A percentile compares a stretch with the other conserved stretches of the same genome.
Conservation (phyloP, 2,797 vertebrate genomes). For the Ctenopoma multispine region DNA sequence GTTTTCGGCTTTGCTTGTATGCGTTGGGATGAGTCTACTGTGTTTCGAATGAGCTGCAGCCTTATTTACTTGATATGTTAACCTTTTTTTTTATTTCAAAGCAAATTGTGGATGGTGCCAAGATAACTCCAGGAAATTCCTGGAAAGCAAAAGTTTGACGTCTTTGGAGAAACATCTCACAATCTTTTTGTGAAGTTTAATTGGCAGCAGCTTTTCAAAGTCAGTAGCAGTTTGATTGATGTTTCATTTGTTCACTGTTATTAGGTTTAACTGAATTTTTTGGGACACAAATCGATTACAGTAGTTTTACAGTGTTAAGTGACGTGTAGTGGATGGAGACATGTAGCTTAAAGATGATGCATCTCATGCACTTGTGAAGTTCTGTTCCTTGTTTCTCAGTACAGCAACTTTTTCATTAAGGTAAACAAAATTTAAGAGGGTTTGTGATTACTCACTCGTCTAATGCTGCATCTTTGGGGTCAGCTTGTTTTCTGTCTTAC, state of each 20-base stretch:
- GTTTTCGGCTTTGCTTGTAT: constrained; percentile 1
- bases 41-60: constrained; percentile 11
- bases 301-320: no score
- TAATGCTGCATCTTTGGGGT: no score
- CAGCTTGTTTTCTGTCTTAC: no score
- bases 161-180: constrained; percentile 27
- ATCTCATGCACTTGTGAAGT: no score
- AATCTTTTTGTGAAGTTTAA: constrained; percentile 30
- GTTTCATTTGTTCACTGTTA: neutral
- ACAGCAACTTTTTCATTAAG: neutral
- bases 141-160: constrained; percentile 24
- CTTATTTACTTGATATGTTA: constrained; percentile 37
- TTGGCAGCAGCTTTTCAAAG: constrained; percentile 36
- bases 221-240: constrained; percentile 11
- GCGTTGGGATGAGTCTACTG: constrained; percentile 6
- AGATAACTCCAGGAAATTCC: constrained; percentile 1
- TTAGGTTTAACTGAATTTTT: neutral
- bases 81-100: constrained; percentile 32
- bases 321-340: no score
- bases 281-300: no score
- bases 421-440: no score
- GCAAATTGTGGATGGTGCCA: constrained; percentile 18
- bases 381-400: neutral
- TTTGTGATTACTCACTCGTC: no score
- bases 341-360: no score